Evolutionary conservation across 2,888 invertebrate genomes (phyloP).

Genomic region (Dynastes maya): DNA sequence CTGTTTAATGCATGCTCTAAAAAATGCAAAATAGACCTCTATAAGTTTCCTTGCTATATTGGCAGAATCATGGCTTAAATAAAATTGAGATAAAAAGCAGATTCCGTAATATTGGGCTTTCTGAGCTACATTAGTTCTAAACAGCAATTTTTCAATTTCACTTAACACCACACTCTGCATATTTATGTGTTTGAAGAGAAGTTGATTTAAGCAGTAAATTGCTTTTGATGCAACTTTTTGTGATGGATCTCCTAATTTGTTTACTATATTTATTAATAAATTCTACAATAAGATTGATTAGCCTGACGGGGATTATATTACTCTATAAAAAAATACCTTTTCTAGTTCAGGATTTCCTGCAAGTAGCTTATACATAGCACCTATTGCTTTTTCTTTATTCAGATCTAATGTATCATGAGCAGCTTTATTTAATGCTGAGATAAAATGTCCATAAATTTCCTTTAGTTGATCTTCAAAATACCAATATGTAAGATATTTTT

Average conservation of each 20-base stretch:
- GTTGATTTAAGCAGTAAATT: conserved; percentile 86
- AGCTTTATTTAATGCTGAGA: conserved; percentile 81
- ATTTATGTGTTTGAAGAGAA: conserved; percentile 89
- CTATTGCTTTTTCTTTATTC: conserved; percentile 86
- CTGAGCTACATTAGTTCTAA: conserved; percentile 85
- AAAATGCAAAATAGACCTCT: conserved; percentile 94
- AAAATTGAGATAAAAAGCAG: conserved; percentile 92
- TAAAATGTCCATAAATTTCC: conserved; percentile 77
- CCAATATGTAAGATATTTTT: conserved; percentile 84
- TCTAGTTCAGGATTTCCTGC: conserved; percentile 89
- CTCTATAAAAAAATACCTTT: conserved; percentile 72
- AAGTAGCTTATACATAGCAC: conserved; percentile 82
- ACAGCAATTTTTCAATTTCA: conserved; percentile 93
- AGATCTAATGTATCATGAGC: conserved; percentile 86
- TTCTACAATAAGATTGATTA: conserved; percentile 69
- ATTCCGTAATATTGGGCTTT: conserved; percentile 95
- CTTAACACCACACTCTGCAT: conserved; percentile 91
- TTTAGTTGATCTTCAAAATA: conserved; percentile 92
- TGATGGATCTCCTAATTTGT: conserved; percentile 96
- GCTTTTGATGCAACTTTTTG: conserved; percentile 91
- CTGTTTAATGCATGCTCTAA: conserved; percentile 91
- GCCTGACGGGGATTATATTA: conserved; percentile 11
- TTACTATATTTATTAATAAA: conserved; percentile 86
- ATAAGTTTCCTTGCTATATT: conserved; percentile 88
- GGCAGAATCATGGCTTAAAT: conserved; percentile 80